Percentiles rank a stretch among this genome's conserved stretches.
phyloP scores from a whole-genome alignment of 2,797 vertebrate species.

The Fistularia tabacaria region DNA sequence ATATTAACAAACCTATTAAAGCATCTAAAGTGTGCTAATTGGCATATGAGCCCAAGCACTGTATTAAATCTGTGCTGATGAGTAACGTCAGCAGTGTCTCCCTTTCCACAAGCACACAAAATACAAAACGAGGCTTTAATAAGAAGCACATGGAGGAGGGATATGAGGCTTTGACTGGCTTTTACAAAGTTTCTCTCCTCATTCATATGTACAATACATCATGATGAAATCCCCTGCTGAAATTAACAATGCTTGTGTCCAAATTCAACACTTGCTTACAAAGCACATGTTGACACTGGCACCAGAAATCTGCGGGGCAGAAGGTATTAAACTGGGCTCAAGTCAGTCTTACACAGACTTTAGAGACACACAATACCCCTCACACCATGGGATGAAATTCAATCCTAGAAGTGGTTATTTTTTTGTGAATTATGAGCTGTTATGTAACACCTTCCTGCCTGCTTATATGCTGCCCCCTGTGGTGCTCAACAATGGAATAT shows the following conservation, averaged over 20 bases:
- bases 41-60: conserved; percentile 42
- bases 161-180: conserved; percentile 44
- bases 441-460: conserved; percentile 9
- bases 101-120: conserved; percentile 34
- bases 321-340: conserved; percentile 12
- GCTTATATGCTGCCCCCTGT: conserved; percentile 8
- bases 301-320: conserved; percentile 28
- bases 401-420: conserved; percentile 31
- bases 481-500: background rate
- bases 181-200: conserved; percentile 49
- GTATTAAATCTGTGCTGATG: conserved; percentile 47
- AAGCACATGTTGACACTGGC: conserved; percentile 55
- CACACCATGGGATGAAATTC: conserved; percentile 28
- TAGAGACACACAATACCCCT: too few species aligned
- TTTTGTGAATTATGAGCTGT: conserved; percentile 42
- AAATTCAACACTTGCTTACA: conserved; percentile 64
- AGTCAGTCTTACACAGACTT: conserved; percentile 9
- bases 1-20: conserved; percentile 12
- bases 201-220: conserved; percentile 54
- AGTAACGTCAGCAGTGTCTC: conserved; percentile 31
- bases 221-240: conserved; percentile 57
- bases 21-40: conserved; percentile 46
- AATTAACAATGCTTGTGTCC: conserved; percentile 55
- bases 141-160: conserved; percentile 46
- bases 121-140: conserved; percentile 50